Base-by-base conservation (phyloP, 2,888 invertebrate genomes). In the Epirrhoe tristata region DNA sequence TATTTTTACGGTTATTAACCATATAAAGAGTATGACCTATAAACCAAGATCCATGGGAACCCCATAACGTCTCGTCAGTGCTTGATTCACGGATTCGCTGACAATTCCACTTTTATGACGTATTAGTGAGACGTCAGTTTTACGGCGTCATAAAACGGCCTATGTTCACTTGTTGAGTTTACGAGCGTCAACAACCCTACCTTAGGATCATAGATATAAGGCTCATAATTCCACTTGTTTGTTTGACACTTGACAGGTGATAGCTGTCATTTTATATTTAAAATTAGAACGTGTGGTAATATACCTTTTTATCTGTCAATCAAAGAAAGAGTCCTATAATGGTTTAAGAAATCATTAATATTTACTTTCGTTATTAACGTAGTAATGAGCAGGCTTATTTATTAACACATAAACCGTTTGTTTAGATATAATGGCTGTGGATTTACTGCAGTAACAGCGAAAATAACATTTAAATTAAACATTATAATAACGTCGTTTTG, bases 131-230 rank as follows among this genome's bases (percentile, higher is more conserved):
- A 87, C 83, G 91, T 84, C 84, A 73, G 82, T 82, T 90, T 90
- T 90, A 90, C 81, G 82, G 79, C 78, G 72, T 65, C 88, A 83
- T 90, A 90, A 90, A 90, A 75, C 83, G 84, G 83, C 87, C 88
- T 89, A 88, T 88, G 87, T 82, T 86, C 90, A 90, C 90, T 90
- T 90, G 91, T 90, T 90, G 90, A 90, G 85, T 84, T 85, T 81
- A 83, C 77, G 76, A 74, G 73, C 74, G 77, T 75, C 75, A 74
- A 76, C 74, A 77, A 77, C 73, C 51, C 58, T 12, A 12, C 68
- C 58, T 51, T 74, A 56, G 36, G 36, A 0, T 3, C 34, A 51
- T 68, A 53, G 17, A 55, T 54, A 58, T 68, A 68, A 62, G 58
- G 68, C 58, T 46, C 43, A 58, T 32, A 46, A 43, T 68, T 16